A percentile compares a stretch with the other conserved stretches of the same genome.
These are phyloP conservation scores for Lycocorax pyrrhopterus DNA, from an alignment of 2,113 vertebrate genomes.

Conservation along the genomic window DNA sequence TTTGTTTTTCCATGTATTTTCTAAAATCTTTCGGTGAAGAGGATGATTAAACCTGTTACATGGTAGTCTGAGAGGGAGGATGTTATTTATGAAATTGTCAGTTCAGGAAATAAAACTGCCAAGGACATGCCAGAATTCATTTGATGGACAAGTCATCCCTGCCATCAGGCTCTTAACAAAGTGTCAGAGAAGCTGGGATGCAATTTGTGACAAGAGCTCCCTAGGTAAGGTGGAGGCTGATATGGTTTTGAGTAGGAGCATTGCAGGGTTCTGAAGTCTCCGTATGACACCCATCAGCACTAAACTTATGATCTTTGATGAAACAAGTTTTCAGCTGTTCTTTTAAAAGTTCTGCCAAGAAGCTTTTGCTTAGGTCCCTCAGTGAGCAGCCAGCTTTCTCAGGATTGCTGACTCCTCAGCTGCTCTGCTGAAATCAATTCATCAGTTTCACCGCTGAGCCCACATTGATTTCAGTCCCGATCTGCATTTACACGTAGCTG, in stretches of 20 bases:
- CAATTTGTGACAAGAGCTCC: neutral
- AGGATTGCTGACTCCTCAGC: neutral
- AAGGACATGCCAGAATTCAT: neutral
- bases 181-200: neutral
- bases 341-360: neutral
- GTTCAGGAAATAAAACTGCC: neutral
- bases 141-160: neutral
- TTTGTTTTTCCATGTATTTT: slow-evolving; percentile 1
- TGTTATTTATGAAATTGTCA: slow-evolving; percentile 17
- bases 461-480: neutral
- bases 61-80: neutral
- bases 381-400: neutral
- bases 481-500: neutral
- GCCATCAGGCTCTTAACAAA: neutral
- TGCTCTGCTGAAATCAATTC: neutral
- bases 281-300: neutral
- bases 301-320: neutral
- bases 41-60: neutral
- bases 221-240: neutral
- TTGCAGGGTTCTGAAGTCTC: neutral
- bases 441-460: neutral
- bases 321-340: neutral
- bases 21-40: neutral
- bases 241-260: neutral
- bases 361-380: neutral